These are phyloP conservation scores for Drosophila eohydei DNA, from an alignment of 2,888 invertebrate species.

Conservation along the genomic window DNA sequence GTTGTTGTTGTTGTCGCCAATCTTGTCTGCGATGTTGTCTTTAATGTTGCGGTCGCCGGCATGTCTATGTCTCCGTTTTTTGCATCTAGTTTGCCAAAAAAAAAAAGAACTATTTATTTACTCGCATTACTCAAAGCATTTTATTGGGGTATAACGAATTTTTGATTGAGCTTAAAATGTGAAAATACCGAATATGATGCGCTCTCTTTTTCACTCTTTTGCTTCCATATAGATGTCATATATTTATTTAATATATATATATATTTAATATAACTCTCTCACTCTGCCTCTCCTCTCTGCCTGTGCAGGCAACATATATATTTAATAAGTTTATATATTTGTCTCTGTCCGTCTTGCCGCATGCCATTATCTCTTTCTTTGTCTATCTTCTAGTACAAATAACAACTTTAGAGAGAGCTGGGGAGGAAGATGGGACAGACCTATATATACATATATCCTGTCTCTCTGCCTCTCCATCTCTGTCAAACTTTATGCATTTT, in stretches of 20 bases:
- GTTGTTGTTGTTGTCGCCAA: slow-evolving; percentile 30
- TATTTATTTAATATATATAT: not conserved
- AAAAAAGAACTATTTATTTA: slow-evolving; percentile 42
- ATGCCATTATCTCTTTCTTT: too few relatives aligned
- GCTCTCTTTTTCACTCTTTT: too few relatives aligned
- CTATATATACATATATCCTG: not conserved
- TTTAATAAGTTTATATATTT: too few relatives aligned
- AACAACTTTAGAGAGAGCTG: too few relatives aligned
- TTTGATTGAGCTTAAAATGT: not conserved
- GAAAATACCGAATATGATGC: not conserved
- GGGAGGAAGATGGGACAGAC: too few relatives aligned
- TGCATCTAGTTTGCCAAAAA: slow-evolving; percentile 43
- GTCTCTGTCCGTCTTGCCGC: too few relatives aligned
- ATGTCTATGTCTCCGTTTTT: slow-evolving; percentile 51
- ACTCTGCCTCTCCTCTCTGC: not conserved
- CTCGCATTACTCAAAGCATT: slow-evolving; percentile 19
- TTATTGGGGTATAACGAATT: slow-evolving; percentile 5
- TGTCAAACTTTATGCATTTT: not conserved
- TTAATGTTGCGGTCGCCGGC: slow-evolving; percentile 57
- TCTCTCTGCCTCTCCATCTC: not conserved
- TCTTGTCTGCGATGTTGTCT: slow-evolving; percentile 47
- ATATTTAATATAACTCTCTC: not conserved
- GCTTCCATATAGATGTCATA: not conserved
- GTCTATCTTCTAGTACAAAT: too few relatives aligned
- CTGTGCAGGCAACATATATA: too few relatives aligned